These are phyloP conservation scores for Spodoptera frugiperda DNA, from an alignment of 1,140 invertebrate genomes.

Conservation along the genomic window DNA sequence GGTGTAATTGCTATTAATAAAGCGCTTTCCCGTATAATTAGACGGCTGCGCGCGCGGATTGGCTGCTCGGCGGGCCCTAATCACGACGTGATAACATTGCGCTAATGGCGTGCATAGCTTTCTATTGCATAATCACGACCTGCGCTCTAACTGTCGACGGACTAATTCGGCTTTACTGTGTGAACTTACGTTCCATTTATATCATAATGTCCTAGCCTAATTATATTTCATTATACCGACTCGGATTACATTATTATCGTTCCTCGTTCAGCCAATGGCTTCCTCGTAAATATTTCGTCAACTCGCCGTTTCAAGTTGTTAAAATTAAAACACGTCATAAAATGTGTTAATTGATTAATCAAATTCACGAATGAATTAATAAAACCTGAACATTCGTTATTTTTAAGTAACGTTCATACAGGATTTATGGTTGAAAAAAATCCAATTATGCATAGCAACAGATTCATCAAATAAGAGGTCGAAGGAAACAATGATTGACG, in stretches of 20 bases:
- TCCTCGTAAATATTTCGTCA: slow-evolving; percentile 1
- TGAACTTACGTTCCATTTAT: slow-evolving; percentile 10
- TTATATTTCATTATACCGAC: background rate
- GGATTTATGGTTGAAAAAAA: slow-evolving; percentile 71
- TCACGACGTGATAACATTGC: slow-evolving; percentile 83
- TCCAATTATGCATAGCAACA: slow-evolving; percentile 70
- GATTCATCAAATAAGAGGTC: slow-evolving; percentile 70
- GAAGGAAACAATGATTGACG: slow-evolving; percentile 82
- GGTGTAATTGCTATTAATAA: slow-evolving; percentile 85
- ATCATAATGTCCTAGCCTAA: slow-evolving; percentile 53
- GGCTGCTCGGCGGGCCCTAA: slow-evolving; percentile 75
- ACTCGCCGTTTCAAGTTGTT: background rate
- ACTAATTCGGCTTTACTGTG: slow-evolving; percentile 23
- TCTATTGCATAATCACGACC: slow-evolving; percentile 65
- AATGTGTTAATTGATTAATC: slow-evolving; percentile 16
- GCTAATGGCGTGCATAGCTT: slow-evolving; percentile 72
- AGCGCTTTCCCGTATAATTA: slow-evolving; percentile 85
- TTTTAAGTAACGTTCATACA: slow-evolving; percentile 38
- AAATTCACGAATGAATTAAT: background rate
- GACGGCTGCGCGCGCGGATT: slow-evolving; percentile 74
- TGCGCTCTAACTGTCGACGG: slow-evolving; percentile 21
- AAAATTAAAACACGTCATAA: background rate
- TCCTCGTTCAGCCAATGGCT: background rate
- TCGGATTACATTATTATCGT: background rate
- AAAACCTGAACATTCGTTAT: background rate